These are phyloP conservation scores for Pseudomyrmex pallidus DNA, from an alignment of 1,140 invertebrate genomes.

Conservation along the genomic window DNA sequence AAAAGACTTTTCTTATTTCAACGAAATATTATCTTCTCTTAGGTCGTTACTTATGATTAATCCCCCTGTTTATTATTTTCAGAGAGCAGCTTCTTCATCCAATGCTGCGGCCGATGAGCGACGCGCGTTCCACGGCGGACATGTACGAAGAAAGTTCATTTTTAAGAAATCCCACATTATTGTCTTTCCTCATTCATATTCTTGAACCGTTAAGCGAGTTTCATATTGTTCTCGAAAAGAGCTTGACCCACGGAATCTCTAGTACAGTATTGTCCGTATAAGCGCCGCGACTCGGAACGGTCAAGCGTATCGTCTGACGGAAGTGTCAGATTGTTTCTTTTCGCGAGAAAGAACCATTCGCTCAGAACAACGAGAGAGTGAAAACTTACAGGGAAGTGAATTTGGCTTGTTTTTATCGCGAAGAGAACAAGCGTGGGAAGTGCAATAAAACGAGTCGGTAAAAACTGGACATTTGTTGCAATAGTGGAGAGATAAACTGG, in stretches of 20 bases:
- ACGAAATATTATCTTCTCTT: not conserved
- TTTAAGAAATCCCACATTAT: conserved; percentile 92
- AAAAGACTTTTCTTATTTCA: not conserved
- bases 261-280: conserved; percentile 64
- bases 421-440: no score
- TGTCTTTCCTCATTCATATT: conserved; percentile 96
- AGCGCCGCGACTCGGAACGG: no score
- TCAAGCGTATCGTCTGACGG: no score
- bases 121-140: conserved; percentile 93
- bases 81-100: conserved; percentile 97
- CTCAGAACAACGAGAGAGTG: no score
- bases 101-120: conserved; percentile 94
- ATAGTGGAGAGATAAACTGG: no score
- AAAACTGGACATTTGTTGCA: no score
- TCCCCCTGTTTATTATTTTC: conserved; percentile 71
- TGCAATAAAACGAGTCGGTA: no score
- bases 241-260: conserved; percentile 96
- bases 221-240: conserved; percentile 96
- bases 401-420: no score
- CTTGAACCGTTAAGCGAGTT: conserved; percentile 96
- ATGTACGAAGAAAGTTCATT: conserved; percentile 99
- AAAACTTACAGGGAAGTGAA: no score
- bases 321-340: no score
- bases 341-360: no score
- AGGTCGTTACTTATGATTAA: not conserved